Conservation (phyloP, 1,140 invertebrate genomes). For the Drosophila tani region DNA sequence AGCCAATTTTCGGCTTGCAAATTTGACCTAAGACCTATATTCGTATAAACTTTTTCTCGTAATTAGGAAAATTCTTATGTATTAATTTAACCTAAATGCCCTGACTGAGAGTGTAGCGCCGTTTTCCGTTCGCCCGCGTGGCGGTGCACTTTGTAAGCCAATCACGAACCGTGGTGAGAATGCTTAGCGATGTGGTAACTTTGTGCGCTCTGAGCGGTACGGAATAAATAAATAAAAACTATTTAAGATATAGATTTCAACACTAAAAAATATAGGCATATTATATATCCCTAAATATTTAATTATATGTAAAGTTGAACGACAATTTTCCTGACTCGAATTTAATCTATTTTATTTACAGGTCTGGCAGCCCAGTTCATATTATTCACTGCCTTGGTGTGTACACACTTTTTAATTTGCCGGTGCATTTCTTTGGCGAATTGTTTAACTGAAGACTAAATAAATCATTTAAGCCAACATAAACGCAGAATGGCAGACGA, state of each 20-base stretch:
- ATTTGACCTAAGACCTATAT: background rate
- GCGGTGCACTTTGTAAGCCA: conserved; percentile 69
- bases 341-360: background rate
- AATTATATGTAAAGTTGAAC: background rate
- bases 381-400: background rate
- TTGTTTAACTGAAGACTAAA: background rate
- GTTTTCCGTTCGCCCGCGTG: conserved; percentile 73
- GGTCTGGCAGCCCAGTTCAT: conserved; percentile 7
- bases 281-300: background rate
- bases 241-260: background rate
- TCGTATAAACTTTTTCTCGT: background rate
- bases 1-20: background rate
- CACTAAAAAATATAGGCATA: background rate
- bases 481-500: conserved; percentile 86
- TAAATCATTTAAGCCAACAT: background rate
- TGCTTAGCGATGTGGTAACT: conserved; percentile 50
- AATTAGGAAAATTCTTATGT: background rate
- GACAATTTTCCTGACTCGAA: background rate
- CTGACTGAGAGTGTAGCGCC: conserved; percentile 46
- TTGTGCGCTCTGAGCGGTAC: background rate
- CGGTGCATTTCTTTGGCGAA: conserved; percentile 5
- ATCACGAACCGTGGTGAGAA: conserved; percentile 57
- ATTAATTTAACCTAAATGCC: conserved; percentile 26
- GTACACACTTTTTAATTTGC: conserved; percentile 42
- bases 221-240: background rate